These are phyloP conservation scores for Pristis pectinata DNA, from an alignment of 2,797 vertebrate genomes.

Conservation along the genomic window DNA sequence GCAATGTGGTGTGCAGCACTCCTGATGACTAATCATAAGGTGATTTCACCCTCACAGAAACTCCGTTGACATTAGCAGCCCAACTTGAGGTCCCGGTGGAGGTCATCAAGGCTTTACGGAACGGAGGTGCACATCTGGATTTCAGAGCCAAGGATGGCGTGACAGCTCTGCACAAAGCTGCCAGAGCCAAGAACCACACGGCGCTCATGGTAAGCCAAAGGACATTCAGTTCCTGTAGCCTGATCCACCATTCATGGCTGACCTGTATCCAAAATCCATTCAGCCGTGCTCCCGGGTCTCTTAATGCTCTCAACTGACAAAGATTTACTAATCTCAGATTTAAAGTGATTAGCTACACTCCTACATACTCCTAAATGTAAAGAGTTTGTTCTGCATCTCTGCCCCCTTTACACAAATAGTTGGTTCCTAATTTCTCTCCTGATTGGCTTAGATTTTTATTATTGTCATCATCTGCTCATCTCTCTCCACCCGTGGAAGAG, in stretches of 20 bases:
- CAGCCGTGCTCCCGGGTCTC: background rate
- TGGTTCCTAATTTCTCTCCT: background rate
- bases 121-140: conserved; percentile 86
- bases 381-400: no score
- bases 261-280: no score
- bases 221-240: background rate
- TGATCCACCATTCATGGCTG: background rate
- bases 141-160: conserved; percentile 86
- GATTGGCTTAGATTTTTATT: background rate
- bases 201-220: conserved; percentile 67
- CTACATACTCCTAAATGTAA: background rate
- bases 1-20: background rate
- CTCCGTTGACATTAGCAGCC: conserved; percentile 75
- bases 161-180: conserved; percentile 87
- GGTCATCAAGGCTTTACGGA: conserved; percentile 75
- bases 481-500: background rate
- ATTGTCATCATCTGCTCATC: no score
- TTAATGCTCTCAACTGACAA: background rate
- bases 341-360: background rate
- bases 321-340: background rate
- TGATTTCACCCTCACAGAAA: conserved; percentile 59
- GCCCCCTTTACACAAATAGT: no score
- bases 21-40: background rate
- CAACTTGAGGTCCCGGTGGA: conserved; percentile 71
- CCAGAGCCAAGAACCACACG: conserved; percentile 70